A percentile compares a stretch with the other conserved stretches of the same genome.
Conservation (phyloP, 92 coral and sea anemone genomes). For the Pocillopora grandis region DNA sequence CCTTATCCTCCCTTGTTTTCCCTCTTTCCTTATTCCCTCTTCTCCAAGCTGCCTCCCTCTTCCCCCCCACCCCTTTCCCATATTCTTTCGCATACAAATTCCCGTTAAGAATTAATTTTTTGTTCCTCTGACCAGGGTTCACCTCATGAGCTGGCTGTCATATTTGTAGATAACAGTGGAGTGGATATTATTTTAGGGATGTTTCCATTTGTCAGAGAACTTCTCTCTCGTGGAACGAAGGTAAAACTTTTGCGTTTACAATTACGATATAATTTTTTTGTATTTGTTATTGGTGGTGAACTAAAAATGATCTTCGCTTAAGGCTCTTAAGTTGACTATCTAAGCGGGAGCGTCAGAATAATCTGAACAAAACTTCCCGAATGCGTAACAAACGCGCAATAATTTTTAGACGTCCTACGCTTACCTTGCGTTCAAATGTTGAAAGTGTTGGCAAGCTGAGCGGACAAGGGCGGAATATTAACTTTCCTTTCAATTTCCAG, state of each 20-base stretch:
- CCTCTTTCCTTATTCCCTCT: too few relatives aligned
- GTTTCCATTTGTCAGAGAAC: constrained; percentile 91
- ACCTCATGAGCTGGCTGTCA: constrained; percentile 82
- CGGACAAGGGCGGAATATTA: background rate
- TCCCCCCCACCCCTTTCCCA: too few relatives aligned
- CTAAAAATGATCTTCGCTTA: too few relatives aligned
- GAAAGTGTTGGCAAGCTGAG: too few relatives aligned
- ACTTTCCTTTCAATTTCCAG: background rate
- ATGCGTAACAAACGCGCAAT: background rate
- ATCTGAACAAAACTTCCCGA: background rate
- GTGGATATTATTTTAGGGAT: constrained; percentile 92
- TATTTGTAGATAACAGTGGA: constrained; percentile 98
- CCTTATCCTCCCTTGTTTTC: too few relatives aligned
- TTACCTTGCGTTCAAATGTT: too few relatives aligned
- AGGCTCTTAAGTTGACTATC: background rate
- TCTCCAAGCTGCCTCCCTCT: too few relatives aligned
- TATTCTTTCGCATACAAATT: background rate
- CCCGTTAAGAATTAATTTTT: background rate
- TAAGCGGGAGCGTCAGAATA: background rate
- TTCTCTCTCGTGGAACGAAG: constrained; percentile 91
- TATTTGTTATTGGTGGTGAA: background rate
- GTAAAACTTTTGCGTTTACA: constrained; percentile 32
- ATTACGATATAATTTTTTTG: background rate
- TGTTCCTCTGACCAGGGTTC: constrained; percentile 56
- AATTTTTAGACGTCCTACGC: background rate